Conservation (phyloP, 1,140 invertebrate genomes). For the Steinernema feltiae region DNA sequence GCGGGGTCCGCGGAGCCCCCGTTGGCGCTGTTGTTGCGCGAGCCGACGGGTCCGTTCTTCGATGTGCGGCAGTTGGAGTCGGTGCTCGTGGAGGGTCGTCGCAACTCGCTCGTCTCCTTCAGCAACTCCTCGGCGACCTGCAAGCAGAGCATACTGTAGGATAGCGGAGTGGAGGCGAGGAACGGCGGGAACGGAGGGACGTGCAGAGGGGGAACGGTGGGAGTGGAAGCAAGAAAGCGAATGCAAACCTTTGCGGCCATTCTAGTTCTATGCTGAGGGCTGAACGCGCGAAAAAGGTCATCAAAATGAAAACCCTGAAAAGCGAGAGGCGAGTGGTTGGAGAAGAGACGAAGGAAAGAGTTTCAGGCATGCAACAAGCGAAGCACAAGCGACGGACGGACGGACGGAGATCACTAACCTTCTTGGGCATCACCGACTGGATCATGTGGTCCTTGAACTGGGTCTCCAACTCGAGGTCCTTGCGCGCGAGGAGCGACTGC, state of each 20-base stretch:
- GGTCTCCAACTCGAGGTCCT: constrained; percentile 83
- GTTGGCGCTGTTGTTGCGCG: constrained; percentile 20
- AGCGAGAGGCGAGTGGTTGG: neutral
- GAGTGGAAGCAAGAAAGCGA: constrained; percentile 23
- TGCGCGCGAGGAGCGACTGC: constrained; percentile 76
- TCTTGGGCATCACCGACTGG: constrained; percentile 82
- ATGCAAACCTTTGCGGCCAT: constrained; percentile 7
- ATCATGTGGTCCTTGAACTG: constrained; percentile 94
- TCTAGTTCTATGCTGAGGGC: constrained; percentile 3
- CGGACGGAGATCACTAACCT: constrained; percentile 35
- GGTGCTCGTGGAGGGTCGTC: constrained; percentile 41
- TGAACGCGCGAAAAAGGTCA: constrained; percentile 6
- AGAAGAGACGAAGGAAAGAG: neutral
- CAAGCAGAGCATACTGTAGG: neutral
- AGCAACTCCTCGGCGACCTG: constrained; percentile 68
- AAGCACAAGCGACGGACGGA: neutral
- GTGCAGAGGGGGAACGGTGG: neutral
- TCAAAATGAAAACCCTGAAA: constrained; percentile 13
- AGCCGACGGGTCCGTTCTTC: constrained; percentile 41
- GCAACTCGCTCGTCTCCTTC: constrained; percentile 53
- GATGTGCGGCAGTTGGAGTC: constrained; percentile 48
- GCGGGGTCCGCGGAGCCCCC: neutral
- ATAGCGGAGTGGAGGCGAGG: neutral
- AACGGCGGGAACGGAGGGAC: neutral
- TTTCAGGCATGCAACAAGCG: neutral